Conservation (phyloP, 2,888 invertebrate genomes). For the Napeogenes sylphis region DNA sequence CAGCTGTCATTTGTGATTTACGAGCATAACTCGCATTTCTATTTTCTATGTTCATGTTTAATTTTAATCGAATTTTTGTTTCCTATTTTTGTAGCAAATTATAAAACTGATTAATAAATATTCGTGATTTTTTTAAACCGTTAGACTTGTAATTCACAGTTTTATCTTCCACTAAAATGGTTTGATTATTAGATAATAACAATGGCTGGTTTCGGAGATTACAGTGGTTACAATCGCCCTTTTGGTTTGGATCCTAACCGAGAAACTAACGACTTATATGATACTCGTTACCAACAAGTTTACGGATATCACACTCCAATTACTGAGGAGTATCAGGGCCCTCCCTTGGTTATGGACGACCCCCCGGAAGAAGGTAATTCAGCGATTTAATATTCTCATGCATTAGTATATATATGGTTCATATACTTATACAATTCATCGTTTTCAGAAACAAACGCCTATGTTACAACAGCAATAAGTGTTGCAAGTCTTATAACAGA, state of each 20-base stretch:
- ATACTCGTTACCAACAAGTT: conserved; percentile 72
- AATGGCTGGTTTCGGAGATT: conserved; percentile 74
- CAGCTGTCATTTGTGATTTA: no score
- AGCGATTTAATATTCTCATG: background rate
- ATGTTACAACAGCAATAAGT: conserved; percentile 88
- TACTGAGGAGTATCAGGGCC: conserved; percentile 71
- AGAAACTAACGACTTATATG: conserved; percentile 68
- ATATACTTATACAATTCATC: background rate
- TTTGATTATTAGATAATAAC: conserved; percentile 33
- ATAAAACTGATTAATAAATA: no score
- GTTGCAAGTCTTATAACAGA: conserved; percentile 91
- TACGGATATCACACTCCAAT: conserved; percentile 71
- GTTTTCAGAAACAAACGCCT: conserved; percentile 74
- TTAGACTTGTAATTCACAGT: background rate
- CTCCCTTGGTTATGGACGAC: conserved; percentile 71
- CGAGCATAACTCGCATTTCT: no score
- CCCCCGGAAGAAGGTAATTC: conserved; percentile 62
- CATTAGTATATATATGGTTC: no score
- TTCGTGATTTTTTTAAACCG: background rate
- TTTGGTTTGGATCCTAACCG: conserved; percentile 66
- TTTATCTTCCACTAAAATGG: conserved; percentile 18
- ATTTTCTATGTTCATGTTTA: no score
- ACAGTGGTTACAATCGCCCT: conserved; percentile 64
- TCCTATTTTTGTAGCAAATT: no score
- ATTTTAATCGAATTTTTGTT: no score